Evolutionary conservation across 2,888 invertebrate species (phyloP).

Genomic region (Glaucopsyche alexis): DNA sequence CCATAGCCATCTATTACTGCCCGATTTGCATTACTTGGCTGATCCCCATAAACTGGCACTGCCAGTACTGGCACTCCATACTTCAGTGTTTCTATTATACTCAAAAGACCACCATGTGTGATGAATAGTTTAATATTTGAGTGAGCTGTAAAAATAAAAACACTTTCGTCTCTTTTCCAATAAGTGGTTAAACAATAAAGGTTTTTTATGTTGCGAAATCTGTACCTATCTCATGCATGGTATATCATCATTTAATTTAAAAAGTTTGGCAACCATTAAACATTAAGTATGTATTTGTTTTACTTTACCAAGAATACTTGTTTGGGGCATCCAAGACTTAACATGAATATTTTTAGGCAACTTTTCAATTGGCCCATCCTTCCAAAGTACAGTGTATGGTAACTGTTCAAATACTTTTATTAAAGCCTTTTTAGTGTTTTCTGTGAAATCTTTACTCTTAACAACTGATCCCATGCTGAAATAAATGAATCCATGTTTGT

Average conservation of each 20-base stretch:
- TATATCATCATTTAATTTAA: no score
- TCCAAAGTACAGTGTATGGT: constrained; percentile 9
- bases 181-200: neutral
- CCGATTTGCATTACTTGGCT: constrained; percentile 53
- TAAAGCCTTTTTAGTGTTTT: neutral
- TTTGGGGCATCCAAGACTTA: neutral
- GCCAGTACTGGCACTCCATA: constrained; percentile 58
- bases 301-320: constrained; percentile 17
- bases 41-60: constrained; percentile 60
- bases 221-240: neutral
- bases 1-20: constrained; percentile 49
- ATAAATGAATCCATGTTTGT: constrained; percentile 5
- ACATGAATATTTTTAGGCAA: constrained; percentile 5
- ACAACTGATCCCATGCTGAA: constrained; percentile 15
- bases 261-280: no score
- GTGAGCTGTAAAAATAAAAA: constrained; percentile 44
- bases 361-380: neutral
- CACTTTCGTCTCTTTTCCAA: no score
- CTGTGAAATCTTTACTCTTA: neutral
- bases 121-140: constrained; percentile 50
- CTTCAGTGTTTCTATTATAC: constrained; percentile 46
- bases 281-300: no score
- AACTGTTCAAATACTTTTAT: neutral
- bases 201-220: neutral
- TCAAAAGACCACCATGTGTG: constrained; percentile 52